A percentile compares a stretch with the other conserved stretches of the same genome.
phyloP scores from a whole-genome alignment of 2,888 invertebrate genomes.

The Gortyna flavago region DNA sequence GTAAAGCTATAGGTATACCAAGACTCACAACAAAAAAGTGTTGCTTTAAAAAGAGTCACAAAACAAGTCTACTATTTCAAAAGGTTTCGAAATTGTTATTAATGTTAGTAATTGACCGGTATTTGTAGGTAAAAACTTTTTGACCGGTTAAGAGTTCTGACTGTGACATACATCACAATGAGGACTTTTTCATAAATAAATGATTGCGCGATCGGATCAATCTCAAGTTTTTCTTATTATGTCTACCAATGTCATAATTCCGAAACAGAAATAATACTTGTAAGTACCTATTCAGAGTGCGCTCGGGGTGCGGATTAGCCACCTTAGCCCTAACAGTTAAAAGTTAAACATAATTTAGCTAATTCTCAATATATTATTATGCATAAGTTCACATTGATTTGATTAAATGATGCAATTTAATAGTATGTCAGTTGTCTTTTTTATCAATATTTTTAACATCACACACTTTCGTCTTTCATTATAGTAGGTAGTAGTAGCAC shows the following conservation, averaged over 20 bases:
- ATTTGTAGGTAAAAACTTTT: background rate
- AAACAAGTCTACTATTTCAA: background rate
- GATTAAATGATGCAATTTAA: background rate
- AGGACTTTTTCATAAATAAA: background rate
- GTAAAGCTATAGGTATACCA: background rate
- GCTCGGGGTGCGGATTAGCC: background rate
- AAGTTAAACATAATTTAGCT: conserved; percentile 42
- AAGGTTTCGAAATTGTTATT: background rate
- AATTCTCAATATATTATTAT: conserved; percentile 12
- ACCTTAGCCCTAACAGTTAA: background rate
- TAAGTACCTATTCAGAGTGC: background rate
- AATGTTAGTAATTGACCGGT: background rate
- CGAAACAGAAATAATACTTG: conserved; percentile 10
- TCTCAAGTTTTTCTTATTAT: conserved; percentile 5
- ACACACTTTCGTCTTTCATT: background rate
- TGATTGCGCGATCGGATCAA: background rate
- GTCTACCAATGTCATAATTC: conserved; percentile 1
- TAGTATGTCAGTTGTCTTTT: conserved; percentile 13
- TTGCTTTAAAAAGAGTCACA: background rate
- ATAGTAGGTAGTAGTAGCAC: background rate
- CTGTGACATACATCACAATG: background rate
- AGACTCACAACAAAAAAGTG: background rate
- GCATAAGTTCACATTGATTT: conserved; percentile 12
- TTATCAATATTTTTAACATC: conserved; percentile 1
- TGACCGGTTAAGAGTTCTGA: background rate